Conservation (phyloP, 2,888 invertebrate genomes). For the Sthenelais limicola region DNA sequence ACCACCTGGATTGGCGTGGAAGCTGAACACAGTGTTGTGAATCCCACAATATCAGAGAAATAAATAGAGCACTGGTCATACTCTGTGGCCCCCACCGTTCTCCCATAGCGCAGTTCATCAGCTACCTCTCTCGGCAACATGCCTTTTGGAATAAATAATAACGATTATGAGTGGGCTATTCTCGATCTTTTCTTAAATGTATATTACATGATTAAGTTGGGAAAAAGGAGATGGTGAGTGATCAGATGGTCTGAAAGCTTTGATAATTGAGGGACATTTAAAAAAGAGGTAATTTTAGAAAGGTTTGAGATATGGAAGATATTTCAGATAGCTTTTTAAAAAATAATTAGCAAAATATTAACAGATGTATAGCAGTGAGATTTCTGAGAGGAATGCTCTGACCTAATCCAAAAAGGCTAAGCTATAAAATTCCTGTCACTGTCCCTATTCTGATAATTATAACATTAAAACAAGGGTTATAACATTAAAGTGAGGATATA, state of each 20-base stretch:
- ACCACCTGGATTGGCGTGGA: conserved; percentile 64
- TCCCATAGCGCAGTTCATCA: conserved; percentile 59
- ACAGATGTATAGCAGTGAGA: no score
- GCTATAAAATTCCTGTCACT: no score
- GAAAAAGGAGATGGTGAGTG: neutral
- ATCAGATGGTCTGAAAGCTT: neutral
- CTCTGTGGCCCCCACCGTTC: conserved; percentile 56
- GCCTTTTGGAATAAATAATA: conserved; percentile 55
- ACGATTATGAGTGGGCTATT: neutral
- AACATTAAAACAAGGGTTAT: no score
- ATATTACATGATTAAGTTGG: no score
- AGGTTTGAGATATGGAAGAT: no score
- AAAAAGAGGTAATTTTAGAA: no score
- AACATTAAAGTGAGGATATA: neutral
- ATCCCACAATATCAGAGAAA: conserved; percentile 65
- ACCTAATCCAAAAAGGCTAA: no score
- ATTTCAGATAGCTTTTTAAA: no score
- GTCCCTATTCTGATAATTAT: no score
- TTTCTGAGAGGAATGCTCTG: no score
- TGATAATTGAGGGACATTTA: neutral
- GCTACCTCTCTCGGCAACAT: conserved; percentile 64
- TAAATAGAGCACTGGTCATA: conserved; percentile 63
- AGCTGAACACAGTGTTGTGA: conserved; percentile 60
- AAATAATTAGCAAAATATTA: no score
- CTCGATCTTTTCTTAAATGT: no score